These are phyloP conservation scores for Rhingia rostrata DNA, from an alignment of 2,888 invertebrate species.

Conservation along the genomic window DNA sequence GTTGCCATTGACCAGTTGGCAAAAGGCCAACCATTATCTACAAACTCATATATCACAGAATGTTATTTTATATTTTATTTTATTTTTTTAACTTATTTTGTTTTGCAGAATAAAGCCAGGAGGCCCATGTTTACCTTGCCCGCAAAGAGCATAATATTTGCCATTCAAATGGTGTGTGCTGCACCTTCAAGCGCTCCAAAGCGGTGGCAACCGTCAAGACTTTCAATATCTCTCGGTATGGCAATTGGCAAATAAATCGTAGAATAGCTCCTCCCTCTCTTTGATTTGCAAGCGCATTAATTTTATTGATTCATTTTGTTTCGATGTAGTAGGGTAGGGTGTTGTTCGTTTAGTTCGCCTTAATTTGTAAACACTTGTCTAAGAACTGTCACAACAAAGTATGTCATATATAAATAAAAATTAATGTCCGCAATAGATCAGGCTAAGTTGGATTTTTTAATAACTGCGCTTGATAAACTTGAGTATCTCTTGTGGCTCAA, in stretches of 20 bases:
- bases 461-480: too few relatives aligned
- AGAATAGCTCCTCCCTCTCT: slow-evolving; percentile 52
- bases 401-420: too few relatives aligned
- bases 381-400: neutral
- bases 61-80: slow-evolving; percentile 37
- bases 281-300: slow-evolving; percentile 31
- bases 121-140: slow-evolving; percentile 56
- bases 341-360: neutral
- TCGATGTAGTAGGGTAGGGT: slow-evolving; percentile 23
- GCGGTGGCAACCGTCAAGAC: slow-evolving; percentile 18
- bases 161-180: slow-evolving; percentile 57
- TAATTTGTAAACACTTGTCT: neutral
- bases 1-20: slow-evolving; percentile 65
- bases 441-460: too few relatives aligned
- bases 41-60: slow-evolving; percentile 58
- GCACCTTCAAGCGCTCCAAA: slow-evolving; percentile 50
- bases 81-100: slow-evolving; percentile 38
- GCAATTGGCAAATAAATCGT: slow-evolving; percentile 60
- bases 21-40: slow-evolving; percentile 66
- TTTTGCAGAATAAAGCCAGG: slow-evolving; percentile 26
- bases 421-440: too few relatives aligned
- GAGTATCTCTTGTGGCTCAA: too few relatives aligned
- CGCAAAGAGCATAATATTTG: slow-evolving; percentile 38
- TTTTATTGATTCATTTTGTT: slow-evolving; percentile 43
- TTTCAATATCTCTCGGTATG: slow-evolving; percentile 41